Conservation (phyloP, 2,113 vertebrate genomes). For the Indri indri region DNA sequence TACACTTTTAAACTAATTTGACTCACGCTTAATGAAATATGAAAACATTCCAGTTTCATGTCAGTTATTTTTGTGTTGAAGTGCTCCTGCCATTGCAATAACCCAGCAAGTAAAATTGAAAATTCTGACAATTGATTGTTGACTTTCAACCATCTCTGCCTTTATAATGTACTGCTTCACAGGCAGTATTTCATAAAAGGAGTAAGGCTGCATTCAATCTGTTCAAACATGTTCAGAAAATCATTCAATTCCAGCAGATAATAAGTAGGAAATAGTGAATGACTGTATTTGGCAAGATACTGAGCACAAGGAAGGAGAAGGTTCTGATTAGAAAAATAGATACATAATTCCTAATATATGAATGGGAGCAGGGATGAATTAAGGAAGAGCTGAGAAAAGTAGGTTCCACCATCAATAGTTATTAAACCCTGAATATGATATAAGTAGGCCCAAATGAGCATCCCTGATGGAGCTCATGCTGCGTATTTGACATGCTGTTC, state of each 20-base stretch:
- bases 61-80: neutral
- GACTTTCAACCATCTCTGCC: neutral
- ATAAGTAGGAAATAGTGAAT: neutral
- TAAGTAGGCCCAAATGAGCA: neutral
- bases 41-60: neutral
- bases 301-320: neutral
- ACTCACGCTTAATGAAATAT: neutral
- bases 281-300: neutral
- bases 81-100: neutral
- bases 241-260: neutral
- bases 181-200: neutral
- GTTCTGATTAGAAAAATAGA: slow-evolving; percentile 2
- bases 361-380: neutral
- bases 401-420: neutral
- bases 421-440: neutral
- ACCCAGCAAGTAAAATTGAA: slow-evolving; percentile 1
- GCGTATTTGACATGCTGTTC: neutral
- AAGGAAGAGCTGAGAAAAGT: neutral
- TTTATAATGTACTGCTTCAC: neutral
- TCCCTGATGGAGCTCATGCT: neutral
- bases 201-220: neutral
- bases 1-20: neutral
- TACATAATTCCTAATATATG: neutral
- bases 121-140: slow-evolving; percentile 25
- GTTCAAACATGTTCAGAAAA: neutral